phyloP scores from a whole-genome alignment of 2,797 vertebrate species.

The Gephyroberyx darwinii region DNA sequence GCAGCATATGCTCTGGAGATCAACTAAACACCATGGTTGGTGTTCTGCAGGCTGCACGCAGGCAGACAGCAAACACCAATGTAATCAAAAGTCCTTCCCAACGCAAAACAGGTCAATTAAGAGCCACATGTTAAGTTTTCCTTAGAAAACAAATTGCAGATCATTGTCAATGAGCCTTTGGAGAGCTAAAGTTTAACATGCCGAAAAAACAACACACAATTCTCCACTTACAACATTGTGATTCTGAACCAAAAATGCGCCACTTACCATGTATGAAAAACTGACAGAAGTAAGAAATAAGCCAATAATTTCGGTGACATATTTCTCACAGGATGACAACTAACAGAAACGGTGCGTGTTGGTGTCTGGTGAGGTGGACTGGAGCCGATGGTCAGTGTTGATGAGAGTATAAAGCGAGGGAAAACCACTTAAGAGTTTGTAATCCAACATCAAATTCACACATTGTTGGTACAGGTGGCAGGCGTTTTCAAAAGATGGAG shows the following conservation, averaged over 20 bases:
- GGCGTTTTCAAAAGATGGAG: conserved; percentile 38
- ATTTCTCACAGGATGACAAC: conserved; percentile 69
- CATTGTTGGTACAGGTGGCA: conserved; percentile 60
- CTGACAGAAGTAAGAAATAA: conserved; percentile 84
- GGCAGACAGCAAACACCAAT: background rate
- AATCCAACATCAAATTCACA: conserved; percentile 67
- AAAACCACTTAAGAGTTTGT: conserved; percentile 60
- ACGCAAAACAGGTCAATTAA: conserved; percentile 10
- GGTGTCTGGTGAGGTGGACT: conserved; percentile 33
- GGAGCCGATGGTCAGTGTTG: conserved; percentile 54
- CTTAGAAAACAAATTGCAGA: background rate
- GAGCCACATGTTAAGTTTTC: conserved; percentile 43
- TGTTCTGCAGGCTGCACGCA: background rate
- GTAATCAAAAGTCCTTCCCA: too few relatives aligned
- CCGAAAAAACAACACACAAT: background rate
- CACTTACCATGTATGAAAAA: conserved; percentile 90
- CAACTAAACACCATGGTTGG: background rate
- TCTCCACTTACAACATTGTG: background rate
- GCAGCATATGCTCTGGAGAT: background rate
- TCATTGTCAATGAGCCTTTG: background rate
- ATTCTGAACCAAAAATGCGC: background rate
- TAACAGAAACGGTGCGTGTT: conserved; percentile 57
- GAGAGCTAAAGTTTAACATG: background rate
- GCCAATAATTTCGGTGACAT: conserved; percentile 86
- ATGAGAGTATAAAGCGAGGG: conserved; percentile 32